phyloP scores from a whole-genome alignment of 2,113 vertebrate species.

The Prinia subflava region DNA sequence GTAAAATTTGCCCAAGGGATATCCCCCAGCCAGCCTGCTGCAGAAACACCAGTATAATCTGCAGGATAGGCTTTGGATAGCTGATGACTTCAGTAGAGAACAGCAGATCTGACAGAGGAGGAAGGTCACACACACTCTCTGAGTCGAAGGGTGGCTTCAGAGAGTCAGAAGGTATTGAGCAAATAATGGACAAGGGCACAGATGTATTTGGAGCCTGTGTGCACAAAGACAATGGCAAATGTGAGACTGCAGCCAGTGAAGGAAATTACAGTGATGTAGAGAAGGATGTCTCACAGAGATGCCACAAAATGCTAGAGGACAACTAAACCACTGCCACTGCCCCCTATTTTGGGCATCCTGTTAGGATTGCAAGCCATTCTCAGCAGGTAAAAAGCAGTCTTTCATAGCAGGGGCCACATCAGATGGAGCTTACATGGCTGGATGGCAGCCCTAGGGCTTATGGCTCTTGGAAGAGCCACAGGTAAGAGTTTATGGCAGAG shows the following conservation, averaged over 20 bases:
- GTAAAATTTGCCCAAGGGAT: background rate
- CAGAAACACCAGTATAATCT: background rate
- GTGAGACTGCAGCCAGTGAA: background rate
- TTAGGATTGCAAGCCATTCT: background rate
- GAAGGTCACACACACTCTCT: background rate
- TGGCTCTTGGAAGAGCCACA: background rate
- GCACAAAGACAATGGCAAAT: background rate
- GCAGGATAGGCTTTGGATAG: background rate
- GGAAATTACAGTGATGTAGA: background rate
- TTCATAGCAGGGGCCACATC: background rate
- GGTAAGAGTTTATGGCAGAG: background rate
- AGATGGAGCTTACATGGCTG: background rate
- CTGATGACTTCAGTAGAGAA: background rate
- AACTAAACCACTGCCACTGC: background rate
- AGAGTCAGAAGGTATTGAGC: background rate
- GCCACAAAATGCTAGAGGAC: background rate
- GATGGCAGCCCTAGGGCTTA: background rate
- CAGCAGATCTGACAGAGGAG: background rate
- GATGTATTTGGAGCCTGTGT: accelerated
- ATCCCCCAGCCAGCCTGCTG: background rate
- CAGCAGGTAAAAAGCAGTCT: background rate
- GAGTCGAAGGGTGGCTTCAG: background rate
- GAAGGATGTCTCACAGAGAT: background rate
- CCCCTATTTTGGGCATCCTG: background rate
- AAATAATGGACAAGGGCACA: background rate